These are phyloP conservation scores for Genyomyrus donnyi DNA, from an alignment of 2,113 vertebrate genomes.

Conservation along the genomic window DNA sequence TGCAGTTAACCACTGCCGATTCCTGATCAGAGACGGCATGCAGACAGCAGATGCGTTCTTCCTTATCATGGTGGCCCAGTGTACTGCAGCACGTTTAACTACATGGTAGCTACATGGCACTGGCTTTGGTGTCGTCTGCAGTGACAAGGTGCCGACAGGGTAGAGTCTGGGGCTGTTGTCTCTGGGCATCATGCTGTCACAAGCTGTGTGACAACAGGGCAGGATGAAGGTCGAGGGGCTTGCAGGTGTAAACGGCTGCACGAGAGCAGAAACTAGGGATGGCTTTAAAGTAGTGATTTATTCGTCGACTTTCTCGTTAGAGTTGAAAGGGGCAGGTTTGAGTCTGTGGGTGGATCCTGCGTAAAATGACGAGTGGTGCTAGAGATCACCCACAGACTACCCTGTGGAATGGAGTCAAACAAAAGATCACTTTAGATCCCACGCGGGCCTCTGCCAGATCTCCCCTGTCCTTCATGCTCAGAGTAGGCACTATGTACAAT, in stretches of 20 bases:
- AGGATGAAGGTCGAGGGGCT: background rate
- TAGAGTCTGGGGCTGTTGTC: background rate
- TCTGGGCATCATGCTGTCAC: background rate
- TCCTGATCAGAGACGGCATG: background rate
- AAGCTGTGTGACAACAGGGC: background rate
- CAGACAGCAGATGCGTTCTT: background rate
- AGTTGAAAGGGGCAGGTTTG: background rate
- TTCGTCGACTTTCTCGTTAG: background rate
- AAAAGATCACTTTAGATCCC: background rate
- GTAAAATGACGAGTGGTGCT: background rate
- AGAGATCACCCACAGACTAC: background rate
- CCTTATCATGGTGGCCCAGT: background rate
- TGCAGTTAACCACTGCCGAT: background rate
- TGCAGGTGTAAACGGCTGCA: background rate
- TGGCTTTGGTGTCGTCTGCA: background rate
- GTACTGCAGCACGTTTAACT: background rate
- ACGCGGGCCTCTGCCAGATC: background rate
- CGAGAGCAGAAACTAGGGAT: background rate
- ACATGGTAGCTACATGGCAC: background rate
- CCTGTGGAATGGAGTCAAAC: background rate
- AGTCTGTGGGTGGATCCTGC: background rate
- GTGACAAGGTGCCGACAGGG: background rate
- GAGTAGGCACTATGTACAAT: background rate
- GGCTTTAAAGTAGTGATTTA: background rate
- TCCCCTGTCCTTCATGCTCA: background rate